A percentile compares a stretch with the other conserved stretches of the same genome.
phyloP scores from a whole-genome alignment of 30 jellyfish, hydroid and myxozoan genomes.

The Hydractinia echinata region DNA sequence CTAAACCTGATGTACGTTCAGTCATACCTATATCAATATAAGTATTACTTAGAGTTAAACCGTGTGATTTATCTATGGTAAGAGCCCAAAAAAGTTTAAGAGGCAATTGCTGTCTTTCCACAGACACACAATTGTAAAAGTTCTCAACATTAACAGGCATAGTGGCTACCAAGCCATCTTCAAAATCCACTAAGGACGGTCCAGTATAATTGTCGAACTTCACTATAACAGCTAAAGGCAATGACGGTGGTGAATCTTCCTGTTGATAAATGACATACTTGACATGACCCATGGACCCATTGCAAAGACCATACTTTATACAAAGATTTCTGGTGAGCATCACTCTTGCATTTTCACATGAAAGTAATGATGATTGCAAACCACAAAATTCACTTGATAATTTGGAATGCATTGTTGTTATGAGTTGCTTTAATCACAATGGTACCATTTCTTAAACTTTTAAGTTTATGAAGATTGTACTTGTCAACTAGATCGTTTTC shows the following conservation, averaged over 20 bases:
- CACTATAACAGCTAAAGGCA: constrained; percentile 48
- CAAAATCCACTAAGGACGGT: not conserved
- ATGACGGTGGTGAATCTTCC: constrained; percentile 13
- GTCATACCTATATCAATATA: constrained; percentile 4
- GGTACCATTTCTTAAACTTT: not conserved
- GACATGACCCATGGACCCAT: constrained; percentile 22
- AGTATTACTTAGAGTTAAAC: constrained; percentile 16
- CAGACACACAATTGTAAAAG: not conserved
- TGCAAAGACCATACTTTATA: constrained; percentile 21
- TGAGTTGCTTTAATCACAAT: not conserved
- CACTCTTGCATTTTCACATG: constrained; percentile 28
- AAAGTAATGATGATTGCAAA: not conserved
- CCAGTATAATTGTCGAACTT: constrained; percentile 38
- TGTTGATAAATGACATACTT: too few species aligned
- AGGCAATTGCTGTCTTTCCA: constrained; percentile 16
- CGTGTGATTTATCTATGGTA: constrained; percentile 21
- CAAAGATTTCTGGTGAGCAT: constrained; percentile 37
- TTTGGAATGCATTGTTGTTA: not conserved
- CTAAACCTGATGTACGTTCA: constrained; percentile 5
- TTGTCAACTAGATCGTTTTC: constrained; percentile 1
- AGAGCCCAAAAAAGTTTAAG: constrained; percentile 19
- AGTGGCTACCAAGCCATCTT: constrained; percentile 27
- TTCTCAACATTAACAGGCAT: constrained; percentile 18
- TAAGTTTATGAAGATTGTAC: not conserved
- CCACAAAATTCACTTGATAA: not conserved